A percentile compares a stretch with the other conserved stretches of the same genome.
phyloP scores from a whole-genome alignment of 2,888 invertebrate species.

The Norana najaformis region DNA sequence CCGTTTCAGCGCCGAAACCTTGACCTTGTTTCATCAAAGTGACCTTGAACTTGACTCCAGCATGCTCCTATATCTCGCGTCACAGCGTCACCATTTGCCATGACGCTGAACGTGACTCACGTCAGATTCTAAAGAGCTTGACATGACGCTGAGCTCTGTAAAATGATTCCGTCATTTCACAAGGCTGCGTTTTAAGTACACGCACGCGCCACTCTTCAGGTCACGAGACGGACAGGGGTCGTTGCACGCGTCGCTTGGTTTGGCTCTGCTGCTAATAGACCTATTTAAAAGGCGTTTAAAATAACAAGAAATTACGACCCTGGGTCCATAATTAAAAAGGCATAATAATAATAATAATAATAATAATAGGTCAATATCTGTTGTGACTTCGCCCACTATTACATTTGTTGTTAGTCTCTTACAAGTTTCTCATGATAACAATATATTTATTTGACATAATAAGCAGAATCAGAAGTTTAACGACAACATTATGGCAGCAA shows the following conservation, averaged over 20 bases:
- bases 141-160: neutral
- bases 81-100: neutral
- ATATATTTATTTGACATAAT: too few species aligned
- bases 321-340: slow-evolving; percentile 22
- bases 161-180: neutral
- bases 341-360: slow-evolving; percentile 20
- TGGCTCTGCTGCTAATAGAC: neutral
- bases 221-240: too few species aligned
- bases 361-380: too few species aligned
- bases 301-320: neutral
- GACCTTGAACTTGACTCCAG: neutral
- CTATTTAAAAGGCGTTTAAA: neutral
- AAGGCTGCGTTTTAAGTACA: neutral
- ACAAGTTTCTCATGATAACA: too few species aligned
- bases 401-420: too few species aligned
- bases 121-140: neutral
- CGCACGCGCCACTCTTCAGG: too few species aligned
- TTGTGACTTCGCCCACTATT: too few species aligned
- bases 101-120: neutral
- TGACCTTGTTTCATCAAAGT: neutral
- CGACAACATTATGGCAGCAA: too few species aligned
- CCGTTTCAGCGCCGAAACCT: neutral
- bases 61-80: neutral
- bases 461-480: too few species aligned
- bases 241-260: neutral